Percentiles rank a stretch among this genome's conserved stretches.
These are phyloP conservation scores for Tenthredo amoena DNA, from an alignment of 2,888 invertebrate species.

Conservation along the genomic window DNA sequence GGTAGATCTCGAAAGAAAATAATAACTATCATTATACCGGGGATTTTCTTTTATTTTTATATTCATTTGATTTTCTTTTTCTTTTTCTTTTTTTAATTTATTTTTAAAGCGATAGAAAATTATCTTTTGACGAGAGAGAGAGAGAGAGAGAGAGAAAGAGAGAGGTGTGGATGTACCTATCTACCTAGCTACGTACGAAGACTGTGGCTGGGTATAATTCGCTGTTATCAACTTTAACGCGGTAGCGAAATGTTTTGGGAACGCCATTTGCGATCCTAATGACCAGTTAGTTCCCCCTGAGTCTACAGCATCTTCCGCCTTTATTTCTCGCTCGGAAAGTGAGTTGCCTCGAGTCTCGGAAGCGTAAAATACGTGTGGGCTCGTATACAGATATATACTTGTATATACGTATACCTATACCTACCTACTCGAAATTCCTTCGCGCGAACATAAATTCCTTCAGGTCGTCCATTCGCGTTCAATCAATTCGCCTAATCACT, in stretches of 20 bases:
- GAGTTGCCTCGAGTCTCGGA: slow-evolving; percentile 29
- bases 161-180: background rate
- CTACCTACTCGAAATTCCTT: slow-evolving; percentile 36
- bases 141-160: background rate
- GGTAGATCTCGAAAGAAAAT: too few species aligned
- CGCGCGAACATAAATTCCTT: slow-evolving; percentile 21
- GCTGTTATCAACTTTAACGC: slow-evolving; percentile 42
- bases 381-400: too few species aligned
- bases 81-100: too few species aligned
- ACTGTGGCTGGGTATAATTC: slow-evolving; percentile 13
- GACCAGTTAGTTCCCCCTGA: slow-evolving; percentile 37
- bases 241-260: slow-evolving; percentile 39
- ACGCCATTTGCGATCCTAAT: slow-evolving; percentile 49
- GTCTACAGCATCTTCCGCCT: slow-evolving; percentile 35
- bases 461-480: background rate
- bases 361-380: background rate
- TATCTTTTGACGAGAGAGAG: slow-evolving; percentile 15
- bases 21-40: background rate
- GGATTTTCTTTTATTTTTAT: background rate
- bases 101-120: background rate
- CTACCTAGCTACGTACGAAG: background rate
- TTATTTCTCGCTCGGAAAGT: slow-evolving; percentile 48
- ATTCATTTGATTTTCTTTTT: background rate
- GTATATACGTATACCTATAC: background rate
- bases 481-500: slow-evolving; percentile 40